A percentile compares a stretch with the other conserved stretches of the same genome.
These are phyloP conservation scores for Bombycilla garrulus DNA, from an alignment of 2,113 vertebrate species.

Conservation along the genomic window DNA sequence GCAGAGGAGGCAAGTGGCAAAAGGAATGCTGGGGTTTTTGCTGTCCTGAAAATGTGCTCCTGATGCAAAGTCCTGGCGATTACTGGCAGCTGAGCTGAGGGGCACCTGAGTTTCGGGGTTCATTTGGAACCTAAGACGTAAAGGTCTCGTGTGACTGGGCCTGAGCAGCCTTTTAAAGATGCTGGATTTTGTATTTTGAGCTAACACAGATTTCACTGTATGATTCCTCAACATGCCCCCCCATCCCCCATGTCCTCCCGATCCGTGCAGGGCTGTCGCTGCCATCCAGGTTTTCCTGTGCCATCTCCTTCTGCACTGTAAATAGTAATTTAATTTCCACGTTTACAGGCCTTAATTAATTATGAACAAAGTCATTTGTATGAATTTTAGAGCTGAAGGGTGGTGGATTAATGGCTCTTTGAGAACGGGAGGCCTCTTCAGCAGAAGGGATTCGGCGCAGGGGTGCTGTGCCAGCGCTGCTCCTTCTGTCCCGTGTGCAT, in stretches of 20 bases:
- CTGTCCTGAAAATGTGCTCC: not conserved
- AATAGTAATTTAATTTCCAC: slow-evolving; percentile 32
- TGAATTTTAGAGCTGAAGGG: not conserved
- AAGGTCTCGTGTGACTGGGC: not conserved
- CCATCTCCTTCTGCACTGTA: not conserved
- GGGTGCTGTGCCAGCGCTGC: not conserved
- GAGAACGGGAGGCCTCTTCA: not conserved
- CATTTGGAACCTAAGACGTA: not conserved
- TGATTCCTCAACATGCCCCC: not conserved
- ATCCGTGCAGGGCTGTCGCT: not conserved
- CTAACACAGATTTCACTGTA: not conserved
- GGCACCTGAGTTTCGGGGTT: not conserved
- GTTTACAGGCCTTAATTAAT: slow-evolving; percentile 27
- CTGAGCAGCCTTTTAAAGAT: not conserved
- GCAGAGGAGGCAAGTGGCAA: not conserved
- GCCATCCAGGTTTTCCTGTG: not conserved
- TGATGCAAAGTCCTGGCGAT: not conserved
- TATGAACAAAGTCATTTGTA: not conserved
- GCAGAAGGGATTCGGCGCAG: not conserved
- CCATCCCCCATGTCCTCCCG: not conserved
- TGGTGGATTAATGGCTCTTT: not conserved
- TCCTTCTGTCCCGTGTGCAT: not conserved
- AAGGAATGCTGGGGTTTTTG: not conserved
- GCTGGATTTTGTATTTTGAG: not conserved
- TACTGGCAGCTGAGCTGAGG: not conserved